Evolutionary conservation across 2,113 vertebrate genomes (phyloP), one percentile per base, ranked within the genome.

Genomic region (Glaucomys volans): DNA sequence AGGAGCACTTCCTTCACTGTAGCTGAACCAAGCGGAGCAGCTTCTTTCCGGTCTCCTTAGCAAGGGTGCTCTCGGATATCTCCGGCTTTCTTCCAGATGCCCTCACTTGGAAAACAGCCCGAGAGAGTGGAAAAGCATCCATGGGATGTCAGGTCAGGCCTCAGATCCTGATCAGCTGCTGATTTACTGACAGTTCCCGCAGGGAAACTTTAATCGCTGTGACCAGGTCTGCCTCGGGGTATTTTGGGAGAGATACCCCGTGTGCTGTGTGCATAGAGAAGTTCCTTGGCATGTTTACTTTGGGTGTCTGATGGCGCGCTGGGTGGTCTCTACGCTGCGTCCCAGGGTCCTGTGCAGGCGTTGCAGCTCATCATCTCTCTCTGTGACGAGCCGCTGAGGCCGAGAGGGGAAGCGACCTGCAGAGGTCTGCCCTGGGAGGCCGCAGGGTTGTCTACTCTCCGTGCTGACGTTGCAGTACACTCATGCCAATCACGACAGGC

Each of bases 401-500:
- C 10, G 74, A 57, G 50, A 71, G 50, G n/a, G 11, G 1, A 30
- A 32, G 8, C 2, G 69, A 8, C 47, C 26, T 26, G 72, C 2
- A 35, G 32, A 4, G 20, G 20, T 5, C 30, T n/a, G 57, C 42
- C 44, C 80, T 5, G 54, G 54, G 20, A 2, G 20, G 54, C 18
- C 86, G 71, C 2, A 0, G 18, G 5, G 17, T 2, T 7, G 44
- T 64, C 37, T 52, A 12, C n/a, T 59, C 52, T 16, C 47, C 10
- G 28, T 8, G 32, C 37, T 40, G 26, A 35, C 3, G 0, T 7
- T 9, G 12, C 2, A 8, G 8, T 0, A 22, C 20, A 14, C 50
- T 22, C 20, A 5, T 3, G 4, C 6, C 54, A 1, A 5, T 2
- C 11, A 1, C 1, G 9, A 5, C 0, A 8, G 22, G 40, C 5